Evolutionary conservation across 2,888 invertebrate species (phyloP).

Genomic region (Drosophila subsilvestris): DNA sequence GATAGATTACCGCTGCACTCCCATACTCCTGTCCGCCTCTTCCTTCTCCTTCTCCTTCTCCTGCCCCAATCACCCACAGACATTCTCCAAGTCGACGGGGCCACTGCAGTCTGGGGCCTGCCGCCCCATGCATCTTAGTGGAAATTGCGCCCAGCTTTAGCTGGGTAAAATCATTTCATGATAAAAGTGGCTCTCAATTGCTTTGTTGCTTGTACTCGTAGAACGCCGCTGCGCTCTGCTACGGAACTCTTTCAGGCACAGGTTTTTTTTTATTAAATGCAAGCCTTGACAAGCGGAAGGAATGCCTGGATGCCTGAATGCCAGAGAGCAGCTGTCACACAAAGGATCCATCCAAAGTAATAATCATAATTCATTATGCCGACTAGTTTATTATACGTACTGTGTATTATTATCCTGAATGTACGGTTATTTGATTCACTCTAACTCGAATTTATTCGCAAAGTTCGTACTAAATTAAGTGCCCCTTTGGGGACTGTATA

Average conservation of each 20-base stretch:
- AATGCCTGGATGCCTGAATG: constrained; percentile 31
- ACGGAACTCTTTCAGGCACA: neutral
- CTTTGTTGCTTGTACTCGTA: constrained; percentile 66
- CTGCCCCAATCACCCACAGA: constrained; percentile 10
- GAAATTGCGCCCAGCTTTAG: constrained; percentile 67
- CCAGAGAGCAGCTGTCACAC: constrained; percentile 17
- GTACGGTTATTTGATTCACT: constrained; percentile 19
- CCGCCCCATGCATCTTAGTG: constrained; percentile 47
- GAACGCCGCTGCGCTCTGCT: constrained; percentile 38
- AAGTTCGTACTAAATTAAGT: neutral
- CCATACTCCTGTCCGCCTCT: constrained; percentile 22
- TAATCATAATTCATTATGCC: constrained; percentile 48
- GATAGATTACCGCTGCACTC: constrained; percentile 80
- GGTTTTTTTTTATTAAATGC: constrained; percentile 68
- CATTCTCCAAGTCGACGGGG: constrained; percentile 45
- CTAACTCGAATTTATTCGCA: neutral
- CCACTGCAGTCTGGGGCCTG: constrained; percentile 32
- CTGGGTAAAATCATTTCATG: constrained; percentile 72
- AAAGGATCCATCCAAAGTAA: constrained; percentile 47
- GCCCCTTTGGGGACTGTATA: neutral
- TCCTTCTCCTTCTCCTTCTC: constrained; percentile 8
- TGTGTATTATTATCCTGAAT: constrained; percentile 9
- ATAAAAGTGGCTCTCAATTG: constrained; percentile 76
- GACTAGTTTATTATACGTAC: constrained; percentile 39
- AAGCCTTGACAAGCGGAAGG: constrained; percentile 29